These are phyloP conservation scores for Oxytorus armatus DNA, from an alignment of 2,888 invertebrate species.

Conservation along the genomic window DNA sequence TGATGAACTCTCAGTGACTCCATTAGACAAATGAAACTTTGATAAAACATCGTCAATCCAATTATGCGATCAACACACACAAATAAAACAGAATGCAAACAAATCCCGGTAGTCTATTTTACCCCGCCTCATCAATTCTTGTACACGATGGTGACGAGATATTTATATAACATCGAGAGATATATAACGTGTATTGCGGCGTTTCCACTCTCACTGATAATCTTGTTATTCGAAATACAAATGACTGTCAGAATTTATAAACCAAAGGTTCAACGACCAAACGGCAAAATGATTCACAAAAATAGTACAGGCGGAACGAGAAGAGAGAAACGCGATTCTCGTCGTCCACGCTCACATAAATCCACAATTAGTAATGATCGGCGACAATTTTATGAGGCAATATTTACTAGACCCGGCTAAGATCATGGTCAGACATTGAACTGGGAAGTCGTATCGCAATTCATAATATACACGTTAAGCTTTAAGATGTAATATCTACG, in stretches of 20 bases:
- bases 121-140: too few relatives aligned
- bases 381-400: constrained; percentile 44
- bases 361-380: constrained; percentile 52
- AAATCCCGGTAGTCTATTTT: too few relatives aligned
- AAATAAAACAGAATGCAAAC: too few relatives aligned
- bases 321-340: constrained; percentile 34
- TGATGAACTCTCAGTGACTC: too few relatives aligned
- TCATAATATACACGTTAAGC: constrained; percentile 25
- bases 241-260: constrained; percentile 43
- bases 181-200: not conserved
- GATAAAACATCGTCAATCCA: too few relatives aligned
- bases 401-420: constrained; percentile 44
- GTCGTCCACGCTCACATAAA: constrained; percentile 42
- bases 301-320: too few relatives aligned
- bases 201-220: constrained; percentile 48
- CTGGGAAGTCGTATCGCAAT: constrained; percentile 36
- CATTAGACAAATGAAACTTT: too few relatives aligned
- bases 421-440: constrained; percentile 53
- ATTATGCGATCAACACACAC: too few relatives aligned
- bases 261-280: constrained; percentile 56
- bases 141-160: too few relatives aligned
- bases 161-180: not conserved
- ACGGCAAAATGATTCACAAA: constrained; percentile 35
- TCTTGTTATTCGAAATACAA: constrained; percentile 58
- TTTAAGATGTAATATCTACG: not conserved